Conservation (phyloP, 2,797 vertebrate genomes). For the Lerista edwardsae region DNA sequence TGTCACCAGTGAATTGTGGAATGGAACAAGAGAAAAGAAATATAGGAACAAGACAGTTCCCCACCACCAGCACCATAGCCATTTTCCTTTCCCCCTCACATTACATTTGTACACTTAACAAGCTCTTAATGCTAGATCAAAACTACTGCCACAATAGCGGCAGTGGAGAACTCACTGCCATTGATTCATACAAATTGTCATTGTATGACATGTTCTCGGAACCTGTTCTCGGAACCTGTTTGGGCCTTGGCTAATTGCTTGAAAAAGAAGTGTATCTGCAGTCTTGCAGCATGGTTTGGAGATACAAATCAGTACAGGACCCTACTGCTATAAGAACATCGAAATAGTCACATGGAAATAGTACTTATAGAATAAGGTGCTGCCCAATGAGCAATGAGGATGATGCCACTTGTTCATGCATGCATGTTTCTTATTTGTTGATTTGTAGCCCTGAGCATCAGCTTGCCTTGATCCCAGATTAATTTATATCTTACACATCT, state of each 20-base stretch:
- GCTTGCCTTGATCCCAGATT: background rate
- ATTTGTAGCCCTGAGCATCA: background rate
- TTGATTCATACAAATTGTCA: background rate
- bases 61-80: background rate
- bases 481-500: background rate
- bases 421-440: background rate
- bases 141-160: background rate
- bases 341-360: background rate
- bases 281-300: background rate
- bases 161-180: background rate
- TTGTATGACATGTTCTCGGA: background rate
- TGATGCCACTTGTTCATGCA: background rate
- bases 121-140: background rate
- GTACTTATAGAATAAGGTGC: background rate
- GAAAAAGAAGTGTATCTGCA: background rate
- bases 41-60: background rate
- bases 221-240: background rate
- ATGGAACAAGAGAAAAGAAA: background rate
- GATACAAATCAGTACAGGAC: background rate
- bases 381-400: background rate
- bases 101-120: background rate
- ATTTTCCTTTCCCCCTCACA: background rate
- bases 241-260: background rate
- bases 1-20: background rate
- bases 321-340: background rate